Conservation (phyloP, 2,888 invertebrate species). For the Eupelmus urozonus region DNA sequence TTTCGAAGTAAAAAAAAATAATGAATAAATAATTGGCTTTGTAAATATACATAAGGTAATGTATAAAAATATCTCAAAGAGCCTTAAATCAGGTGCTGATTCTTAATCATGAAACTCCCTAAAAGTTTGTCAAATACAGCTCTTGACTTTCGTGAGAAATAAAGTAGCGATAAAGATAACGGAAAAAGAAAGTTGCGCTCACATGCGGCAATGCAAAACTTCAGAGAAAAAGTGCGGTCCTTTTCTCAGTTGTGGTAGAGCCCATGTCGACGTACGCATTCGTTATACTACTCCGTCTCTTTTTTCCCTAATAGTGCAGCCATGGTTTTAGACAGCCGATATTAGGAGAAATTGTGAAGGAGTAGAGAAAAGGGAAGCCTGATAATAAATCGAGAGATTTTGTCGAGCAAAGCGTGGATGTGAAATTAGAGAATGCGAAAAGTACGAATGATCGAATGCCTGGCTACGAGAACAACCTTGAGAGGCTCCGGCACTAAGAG, state of each 20-base stretch:
- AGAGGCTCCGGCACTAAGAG: conserved; percentile 71
- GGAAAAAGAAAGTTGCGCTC: conserved; percentile 8
- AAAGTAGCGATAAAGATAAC: conserved; percentile 25
- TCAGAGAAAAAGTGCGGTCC: conserved; percentile 75
- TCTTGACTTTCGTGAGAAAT: conserved; percentile 36
- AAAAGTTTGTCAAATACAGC: neutral
- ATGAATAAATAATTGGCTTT: conserved; percentile 48
- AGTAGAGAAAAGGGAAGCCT: neutral
- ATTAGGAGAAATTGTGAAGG: conserved; percentile 26
- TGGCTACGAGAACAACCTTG: conserved; percentile 56
- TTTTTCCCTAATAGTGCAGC: conserved; percentile 8
- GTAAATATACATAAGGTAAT: conserved; percentile 50
- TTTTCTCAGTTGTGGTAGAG: conserved; percentile 74
- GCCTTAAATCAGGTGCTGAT: conserved; percentile 59
- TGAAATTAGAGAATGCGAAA: conserved; percentile 17
- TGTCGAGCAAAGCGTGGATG: conserved; percentile 41
- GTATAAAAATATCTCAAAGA: conserved; percentile 54
- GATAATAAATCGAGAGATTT: conserved; percentile 52
- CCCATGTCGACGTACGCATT: conserved; percentile 26
- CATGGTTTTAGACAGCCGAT: conserved; percentile 9
- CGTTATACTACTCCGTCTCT: conserved; percentile 48
- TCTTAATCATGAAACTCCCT: conserved; percentile 41
- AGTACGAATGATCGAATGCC: conserved; percentile 47
- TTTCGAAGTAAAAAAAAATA: conserved; percentile 38
- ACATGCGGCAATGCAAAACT: conserved; percentile 69